Evolutionary conservation across 1,140 invertebrate species (phyloP).

Genomic region (Carposina sasakii): DNA sequence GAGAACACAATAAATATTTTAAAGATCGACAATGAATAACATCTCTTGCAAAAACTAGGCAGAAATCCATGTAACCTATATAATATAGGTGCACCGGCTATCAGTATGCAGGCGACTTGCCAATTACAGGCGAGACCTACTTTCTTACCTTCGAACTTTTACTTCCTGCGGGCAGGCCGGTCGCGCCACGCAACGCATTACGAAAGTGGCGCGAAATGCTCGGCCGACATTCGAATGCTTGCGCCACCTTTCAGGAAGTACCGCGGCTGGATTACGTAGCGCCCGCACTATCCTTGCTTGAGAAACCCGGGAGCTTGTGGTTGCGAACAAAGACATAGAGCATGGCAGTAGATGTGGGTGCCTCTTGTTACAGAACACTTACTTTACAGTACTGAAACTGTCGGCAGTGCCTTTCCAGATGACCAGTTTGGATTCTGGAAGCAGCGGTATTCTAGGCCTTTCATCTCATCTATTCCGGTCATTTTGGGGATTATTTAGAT

Average conservation of each 20-base stretch:
- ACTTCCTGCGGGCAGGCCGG: conserved; percentile 69
- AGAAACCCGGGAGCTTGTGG: conserved; percentile 30
- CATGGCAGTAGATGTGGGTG: no score
- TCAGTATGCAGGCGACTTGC: conserved; percentile 66
- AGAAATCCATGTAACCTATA: conserved; percentile 55
- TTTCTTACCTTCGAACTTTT: conserved; percentile 73
- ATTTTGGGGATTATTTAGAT: no score
- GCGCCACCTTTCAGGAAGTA: conserved; percentile 69
- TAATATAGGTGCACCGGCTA: conserved; percentile 39
- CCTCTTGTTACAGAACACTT: no score
- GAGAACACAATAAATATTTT: no score
- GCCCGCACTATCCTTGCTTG: conserved; percentile 28
- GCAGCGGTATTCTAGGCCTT: no score
- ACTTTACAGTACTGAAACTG: no score
- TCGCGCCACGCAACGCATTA: conserved; percentile 67
- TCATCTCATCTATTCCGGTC: no score
- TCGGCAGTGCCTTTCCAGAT: no score
- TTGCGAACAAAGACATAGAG: no score
- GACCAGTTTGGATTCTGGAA: no score
- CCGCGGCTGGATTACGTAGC: conserved; percentile 62
- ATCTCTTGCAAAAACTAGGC: no score
- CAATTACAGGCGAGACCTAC: conserved; percentile 69
- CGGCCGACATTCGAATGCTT: conserved; percentile 68
- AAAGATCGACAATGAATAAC: no score
- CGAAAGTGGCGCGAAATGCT: conserved; percentile 70